Conservation (phyloP, 2,888 invertebrate species). For the Isoperla grammatica region DNA sequence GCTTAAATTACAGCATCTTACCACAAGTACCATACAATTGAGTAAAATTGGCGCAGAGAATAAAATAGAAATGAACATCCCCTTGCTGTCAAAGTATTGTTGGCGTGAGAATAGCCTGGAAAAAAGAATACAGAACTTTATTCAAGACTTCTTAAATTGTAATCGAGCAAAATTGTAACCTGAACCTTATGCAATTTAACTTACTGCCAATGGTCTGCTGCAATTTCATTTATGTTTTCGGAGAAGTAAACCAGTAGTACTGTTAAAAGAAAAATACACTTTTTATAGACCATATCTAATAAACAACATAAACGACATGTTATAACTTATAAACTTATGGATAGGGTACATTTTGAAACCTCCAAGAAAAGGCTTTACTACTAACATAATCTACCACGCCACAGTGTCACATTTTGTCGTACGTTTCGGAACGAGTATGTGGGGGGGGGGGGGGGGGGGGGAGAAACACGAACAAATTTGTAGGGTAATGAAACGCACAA, state of each 20-base stretch:
- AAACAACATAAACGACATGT: background rate
- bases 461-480: too few relatives aligned
- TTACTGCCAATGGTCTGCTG: slow-evolving; percentile 76
- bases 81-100: slow-evolving; percentile 91
- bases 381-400: too few relatives aligned
- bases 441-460: too few relatives aligned
- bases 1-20: too few relatives aligned
- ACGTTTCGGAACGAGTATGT: too few relatives aligned
- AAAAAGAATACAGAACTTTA: slow-evolving; percentile 27
- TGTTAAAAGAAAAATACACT: slow-evolving; percentile 46
- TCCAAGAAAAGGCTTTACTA: too few relatives aligned
- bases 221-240: slow-evolving; percentile 84
- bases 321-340: too few relatives aligned
- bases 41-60: slow-evolving; percentile 89
- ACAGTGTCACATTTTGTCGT: too few relatives aligned
- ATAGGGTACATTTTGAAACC: too few relatives aligned
- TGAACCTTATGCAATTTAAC: slow-evolving; percentile 31
- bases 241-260: slow-evolving; percentile 84
- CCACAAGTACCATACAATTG: slow-evolving; percentile 91
- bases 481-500: too few relatives aligned
- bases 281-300: background rate
- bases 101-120: slow-evolving; percentile 77
- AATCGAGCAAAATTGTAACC: too few relatives aligned
- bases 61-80: slow-evolving; percentile 87
- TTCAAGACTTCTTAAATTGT: slow-evolving; percentile 17